A percentile compares a stretch with the other conserved stretches of the same genome.
Conservation (phyloP, 2,888 invertebrate genomes). For the Oxyscelio sp. region DNA sequence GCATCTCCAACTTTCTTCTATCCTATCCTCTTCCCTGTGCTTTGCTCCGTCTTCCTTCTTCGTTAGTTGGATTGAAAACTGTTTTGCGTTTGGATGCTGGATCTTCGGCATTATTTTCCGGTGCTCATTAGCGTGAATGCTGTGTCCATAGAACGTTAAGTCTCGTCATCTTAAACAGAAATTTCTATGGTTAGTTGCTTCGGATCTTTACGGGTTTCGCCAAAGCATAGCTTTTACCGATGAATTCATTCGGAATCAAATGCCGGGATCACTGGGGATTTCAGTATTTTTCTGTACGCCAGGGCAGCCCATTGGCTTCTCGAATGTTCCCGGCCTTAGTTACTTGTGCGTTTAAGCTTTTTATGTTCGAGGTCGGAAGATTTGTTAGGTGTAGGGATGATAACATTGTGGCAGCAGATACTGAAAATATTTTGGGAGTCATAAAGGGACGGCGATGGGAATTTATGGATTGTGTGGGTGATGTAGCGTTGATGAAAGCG, state of each 20-base stretch:
- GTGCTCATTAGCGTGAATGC: conserved; percentile 66
- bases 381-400: conserved; percentile 48
- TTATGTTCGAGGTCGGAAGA: conserved; percentile 50
- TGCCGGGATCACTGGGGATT: conserved; percentile 44
- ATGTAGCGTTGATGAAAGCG: conserved; percentile 22
- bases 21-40: background rate
- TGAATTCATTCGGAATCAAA: conserved; percentile 60
- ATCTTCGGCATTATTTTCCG: conserved; percentile 58
- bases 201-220: conserved; percentile 32
- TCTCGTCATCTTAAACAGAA: conserved; percentile 69
- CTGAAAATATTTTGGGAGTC: conserved; percentile 54
- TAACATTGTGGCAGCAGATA: conserved; percentile 4
- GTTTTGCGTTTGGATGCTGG: conserved; percentile 63
- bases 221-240: conserved; percentile 50
- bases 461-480: conserved; percentile 36
- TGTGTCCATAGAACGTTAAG: conserved; percentile 33
- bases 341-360: conserved; percentile 54
- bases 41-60: conserved; percentile 29
- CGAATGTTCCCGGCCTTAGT: conserved; percentile 29
- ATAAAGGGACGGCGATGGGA: conserved; percentile 41
- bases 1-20: conserved; percentile 61
- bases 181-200: conserved; percentile 48
- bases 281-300: conserved; percentile 27
- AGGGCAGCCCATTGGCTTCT: conserved; percentile 32
- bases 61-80: conserved; percentile 66